Evolutionary conservation across 64 coral and sea anemone species (phyloP).

Genomic region (Anthopleura sola): DNA sequence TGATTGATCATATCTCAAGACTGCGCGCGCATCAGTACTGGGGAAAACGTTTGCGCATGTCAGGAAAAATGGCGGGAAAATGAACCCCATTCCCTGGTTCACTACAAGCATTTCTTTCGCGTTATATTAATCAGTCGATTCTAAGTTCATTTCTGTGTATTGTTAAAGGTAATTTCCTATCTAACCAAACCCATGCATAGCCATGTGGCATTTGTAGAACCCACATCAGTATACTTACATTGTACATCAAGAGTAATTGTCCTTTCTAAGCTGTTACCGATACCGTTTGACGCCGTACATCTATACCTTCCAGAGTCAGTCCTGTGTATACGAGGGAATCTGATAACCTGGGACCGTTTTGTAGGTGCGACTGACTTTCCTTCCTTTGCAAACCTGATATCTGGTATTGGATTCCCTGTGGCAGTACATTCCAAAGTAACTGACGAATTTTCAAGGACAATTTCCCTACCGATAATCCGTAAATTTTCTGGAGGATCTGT

Average conservation of each 20-base stretch:
- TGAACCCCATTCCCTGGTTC: too few relatives aligned
- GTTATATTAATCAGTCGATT: too few relatives aligned
- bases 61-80: too few relatives aligned
- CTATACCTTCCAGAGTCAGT: slow-evolving; percentile 17
- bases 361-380: neutral
- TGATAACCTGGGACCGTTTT: neutral
- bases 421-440: neutral
- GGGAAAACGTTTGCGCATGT: too few relatives aligned
- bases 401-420: slow-evolving; percentile 13
- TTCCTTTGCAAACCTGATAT: neutral
- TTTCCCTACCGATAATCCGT: neutral
- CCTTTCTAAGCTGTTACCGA: neutral
- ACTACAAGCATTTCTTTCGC: too few relatives aligned
- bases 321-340: neutral
- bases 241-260: slow-evolving; percentile 13
- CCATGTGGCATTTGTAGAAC: neutral
- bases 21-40: too few relatives aligned
- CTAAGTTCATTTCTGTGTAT: too few relatives aligned
- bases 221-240: slow-evolving; percentile 7
- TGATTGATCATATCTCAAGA: too few relatives aligned
- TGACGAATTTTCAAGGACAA: slow-evolving; percentile 1
- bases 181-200: too few relatives aligned
- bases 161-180: too few relatives aligned
- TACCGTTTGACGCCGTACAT: neutral
- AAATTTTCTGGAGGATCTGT: slow-evolving; percentile 16